Conservation (phyloP, 2,113 vertebrate species). For the Holacanthus passer region DNA sequence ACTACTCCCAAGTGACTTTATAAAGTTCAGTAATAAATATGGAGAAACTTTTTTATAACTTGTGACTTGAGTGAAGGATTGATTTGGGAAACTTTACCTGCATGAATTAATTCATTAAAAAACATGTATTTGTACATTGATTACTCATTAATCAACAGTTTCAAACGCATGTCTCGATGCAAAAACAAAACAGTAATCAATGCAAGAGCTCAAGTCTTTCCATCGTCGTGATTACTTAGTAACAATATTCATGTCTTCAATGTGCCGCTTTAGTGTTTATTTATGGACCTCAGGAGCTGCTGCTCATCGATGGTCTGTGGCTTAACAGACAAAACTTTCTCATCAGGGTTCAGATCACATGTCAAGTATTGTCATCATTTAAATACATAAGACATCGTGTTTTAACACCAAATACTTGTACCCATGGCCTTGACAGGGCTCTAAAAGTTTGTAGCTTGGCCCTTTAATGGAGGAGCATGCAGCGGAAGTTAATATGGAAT, state of each 20-base stretch:
- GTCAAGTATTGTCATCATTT: not conserved
- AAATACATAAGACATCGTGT: not conserved
- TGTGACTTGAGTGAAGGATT: not conserved
- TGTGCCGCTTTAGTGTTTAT: not conserved
- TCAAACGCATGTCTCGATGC: not conserved
- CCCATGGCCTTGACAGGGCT: too few relatives aligned
- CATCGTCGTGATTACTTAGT: not conserved
- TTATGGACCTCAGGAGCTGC: too few relatives aligned
- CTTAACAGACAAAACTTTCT: not conserved
- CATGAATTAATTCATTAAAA: not conserved
- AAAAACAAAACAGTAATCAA: slow-evolving; percentile 21
- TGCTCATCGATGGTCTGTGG: not conserved
- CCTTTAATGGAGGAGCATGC: not conserved
- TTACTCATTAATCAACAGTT: not conserved
- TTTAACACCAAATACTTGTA: not conserved
- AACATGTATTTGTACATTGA: not conserved
- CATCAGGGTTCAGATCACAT: not conserved
- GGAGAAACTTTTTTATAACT: not conserved
- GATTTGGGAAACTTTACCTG: not conserved
- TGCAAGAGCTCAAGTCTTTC: not conserved
- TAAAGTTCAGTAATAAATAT: not conserved
- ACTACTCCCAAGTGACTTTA: not conserved
- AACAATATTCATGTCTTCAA: not conserved
- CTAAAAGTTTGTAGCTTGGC: not conserved
- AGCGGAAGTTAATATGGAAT: not conserved